phyloP scores from a whole-genome alignment of 2,797 vertebrate species.

The Paedocypris micromegethes region DNA sequence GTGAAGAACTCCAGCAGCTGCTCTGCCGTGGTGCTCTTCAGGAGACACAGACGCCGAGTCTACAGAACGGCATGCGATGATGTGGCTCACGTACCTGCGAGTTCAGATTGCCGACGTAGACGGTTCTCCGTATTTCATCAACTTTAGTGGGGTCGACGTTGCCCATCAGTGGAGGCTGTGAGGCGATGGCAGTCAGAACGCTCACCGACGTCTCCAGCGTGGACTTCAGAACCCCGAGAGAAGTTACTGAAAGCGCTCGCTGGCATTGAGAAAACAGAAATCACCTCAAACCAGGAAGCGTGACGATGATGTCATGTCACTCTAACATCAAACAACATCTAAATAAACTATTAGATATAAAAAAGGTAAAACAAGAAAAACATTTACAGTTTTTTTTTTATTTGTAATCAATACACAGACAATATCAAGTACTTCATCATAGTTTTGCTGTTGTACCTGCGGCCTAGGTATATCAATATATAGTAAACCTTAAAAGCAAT shows the following conservation, averaged over 20 bases:
- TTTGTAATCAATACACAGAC: too few relatives aligned
- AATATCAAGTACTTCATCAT: too few relatives aligned
- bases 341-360: too few relatives aligned
- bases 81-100: slow-evolving; percentile 78
- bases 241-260: slow-evolving; percentile 84
- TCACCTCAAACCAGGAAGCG: background rate
- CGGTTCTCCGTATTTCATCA: slow-evolving; percentile 93
- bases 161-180: slow-evolving; percentile 90
- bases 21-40: slow-evolving; percentile 90
- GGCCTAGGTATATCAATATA: too few relatives aligned
- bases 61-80: background rate
- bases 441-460: too few relatives aligned
- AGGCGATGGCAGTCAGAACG: slow-evolving; percentile 64
- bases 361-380: too few relatives aligned
- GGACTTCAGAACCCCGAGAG: slow-evolving; percentile 66
- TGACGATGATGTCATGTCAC: too few relatives aligned
- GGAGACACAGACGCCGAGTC: slow-evolving; percentile 18
- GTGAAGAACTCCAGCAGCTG: slow-evolving; percentile 96
- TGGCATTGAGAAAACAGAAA: slow-evolving; percentile 43
- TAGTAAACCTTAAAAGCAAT: too few relatives aligned
- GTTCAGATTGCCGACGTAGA: slow-evolving; percentile 97
- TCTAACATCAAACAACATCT: too few relatives aligned
- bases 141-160: slow-evolving; percentile 97
- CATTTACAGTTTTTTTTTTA: too few relatives aligned
- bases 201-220: slow-evolving; percentile 69